Conservation (phyloP, 2,888 invertebrate species). For the Norana najaformis region DNA sequence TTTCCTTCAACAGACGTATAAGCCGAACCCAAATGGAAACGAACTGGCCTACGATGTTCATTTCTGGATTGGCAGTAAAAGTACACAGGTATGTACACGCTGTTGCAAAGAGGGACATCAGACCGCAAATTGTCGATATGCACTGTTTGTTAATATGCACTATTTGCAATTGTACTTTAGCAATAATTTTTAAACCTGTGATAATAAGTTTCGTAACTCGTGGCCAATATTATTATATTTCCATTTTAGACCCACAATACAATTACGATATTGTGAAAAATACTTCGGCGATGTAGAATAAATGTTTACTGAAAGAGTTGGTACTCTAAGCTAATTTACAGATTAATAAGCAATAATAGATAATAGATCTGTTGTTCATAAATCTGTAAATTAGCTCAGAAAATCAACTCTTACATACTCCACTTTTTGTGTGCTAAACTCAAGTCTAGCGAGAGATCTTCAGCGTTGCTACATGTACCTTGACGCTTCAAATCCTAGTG, state of each 20-base stretch:
- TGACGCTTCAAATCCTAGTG: no score
- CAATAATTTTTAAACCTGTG: background rate
- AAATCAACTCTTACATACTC: no score
- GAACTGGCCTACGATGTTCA: slow-evolving; percentile 59
- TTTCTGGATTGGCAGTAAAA: slow-evolving; percentile 62
- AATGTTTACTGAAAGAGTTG: background rate
- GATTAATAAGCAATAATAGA: no score
- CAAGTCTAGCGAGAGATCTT: no score
- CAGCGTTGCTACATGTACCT: no score
- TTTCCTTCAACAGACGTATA: slow-evolving; percentile 53
- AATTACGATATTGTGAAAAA: background rate
- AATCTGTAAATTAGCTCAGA: no score
- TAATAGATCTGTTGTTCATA: no score
- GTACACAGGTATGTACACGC: slow-evolving; percentile 57
- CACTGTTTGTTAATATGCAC: background rate
- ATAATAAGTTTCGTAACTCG: background rate
- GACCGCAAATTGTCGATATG: background rate
- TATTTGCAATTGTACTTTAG: background rate
- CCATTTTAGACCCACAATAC: background rate
- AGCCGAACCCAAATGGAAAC: slow-evolving; percentile 47
- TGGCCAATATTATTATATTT: background rate
- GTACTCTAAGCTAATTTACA: no score
- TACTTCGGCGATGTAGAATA: background rate
- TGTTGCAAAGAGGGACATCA: background rate
- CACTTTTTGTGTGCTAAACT: no score